Conservation (phyloP, 2,888 invertebrate genomes). For the Epirrhoe tristata region DNA sequence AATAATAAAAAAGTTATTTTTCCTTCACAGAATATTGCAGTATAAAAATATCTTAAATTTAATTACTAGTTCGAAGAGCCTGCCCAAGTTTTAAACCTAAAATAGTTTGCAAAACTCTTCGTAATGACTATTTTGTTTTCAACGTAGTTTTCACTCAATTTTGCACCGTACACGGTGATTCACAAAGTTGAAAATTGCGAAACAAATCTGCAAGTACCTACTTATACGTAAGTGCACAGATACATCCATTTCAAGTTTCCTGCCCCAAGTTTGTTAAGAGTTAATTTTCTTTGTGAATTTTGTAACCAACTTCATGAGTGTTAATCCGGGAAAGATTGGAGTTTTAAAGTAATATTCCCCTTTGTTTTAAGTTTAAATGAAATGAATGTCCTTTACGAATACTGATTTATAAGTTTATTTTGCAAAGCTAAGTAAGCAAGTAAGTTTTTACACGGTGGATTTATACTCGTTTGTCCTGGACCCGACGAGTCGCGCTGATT, state of each 20-base stretch:
- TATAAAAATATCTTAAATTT: background rate
- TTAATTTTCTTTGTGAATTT: constrained; percentile 59
- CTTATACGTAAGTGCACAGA: constrained; percentile 24
- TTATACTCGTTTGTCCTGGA: too few relatives aligned
- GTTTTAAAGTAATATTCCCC: constrained; percentile 46
- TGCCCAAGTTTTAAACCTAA: constrained; percentile 18
- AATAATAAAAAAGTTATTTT: too few relatives aligned
- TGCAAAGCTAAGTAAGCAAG: too few relatives aligned
- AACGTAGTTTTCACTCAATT: background rate
- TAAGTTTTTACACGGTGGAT: background rate
- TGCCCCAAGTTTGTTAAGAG: constrained; percentile 49
- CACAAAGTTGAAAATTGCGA: constrained; percentile 14
- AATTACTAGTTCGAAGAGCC: constrained; percentile 9
- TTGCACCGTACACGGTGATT: constrained; percentile 6
- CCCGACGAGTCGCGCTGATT: too few relatives aligned
- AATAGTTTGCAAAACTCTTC: constrained; percentile 24
- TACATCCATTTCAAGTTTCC: constrained; percentile 38
- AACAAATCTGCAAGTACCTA: constrained; percentile 16
- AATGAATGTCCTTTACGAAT: background rate
- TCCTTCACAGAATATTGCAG: too few relatives aligned
- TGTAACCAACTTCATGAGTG: constrained; percentile 52
- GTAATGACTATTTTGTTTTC: constrained; percentile 27
- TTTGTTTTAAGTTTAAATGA: constrained; percentile 30
- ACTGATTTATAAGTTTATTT: background rate
- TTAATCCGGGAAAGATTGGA: constrained; percentile 55